Conservation (phyloP, 2,888 invertebrate species). For the Frankliniella fusca region DNA sequence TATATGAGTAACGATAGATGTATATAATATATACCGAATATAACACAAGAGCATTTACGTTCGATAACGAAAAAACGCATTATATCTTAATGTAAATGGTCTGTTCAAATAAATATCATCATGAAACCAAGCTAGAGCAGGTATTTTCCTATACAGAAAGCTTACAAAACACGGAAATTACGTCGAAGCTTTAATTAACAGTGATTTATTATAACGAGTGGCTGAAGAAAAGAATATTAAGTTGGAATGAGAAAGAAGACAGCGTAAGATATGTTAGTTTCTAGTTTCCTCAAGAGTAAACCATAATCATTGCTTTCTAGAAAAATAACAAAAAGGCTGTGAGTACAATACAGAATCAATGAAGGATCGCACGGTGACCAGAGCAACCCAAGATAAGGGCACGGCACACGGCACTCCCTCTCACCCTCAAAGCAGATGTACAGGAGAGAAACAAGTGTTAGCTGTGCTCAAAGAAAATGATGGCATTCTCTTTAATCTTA, state of each 20-base stretch:
- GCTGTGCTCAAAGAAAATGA: too few relatives aligned
- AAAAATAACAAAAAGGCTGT: too few relatives aligned
- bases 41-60: not conserved
- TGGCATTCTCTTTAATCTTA: too few relatives aligned
- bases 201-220: not conserved
- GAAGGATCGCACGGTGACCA: too few relatives aligned
- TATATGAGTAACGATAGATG: not conserved
- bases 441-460: too few relatives aligned
- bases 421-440: too few relatives aligned
- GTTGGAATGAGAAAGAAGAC: not conserved
- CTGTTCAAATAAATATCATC: not conserved
- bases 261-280: not conserved
- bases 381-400: too few relatives aligned
- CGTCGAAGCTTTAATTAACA: not conserved
- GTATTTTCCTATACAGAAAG: not conserved
- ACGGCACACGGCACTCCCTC: too few relatives aligned
- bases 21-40: not conserved
- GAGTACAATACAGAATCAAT: too few relatives aligned
- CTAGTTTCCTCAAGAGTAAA: too few relatives aligned
- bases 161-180: not conserved
- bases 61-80: not conserved
- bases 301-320: too few relatives aligned
- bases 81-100: conserved; percentile 6
- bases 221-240: not conserved
- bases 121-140: not conserved